Evolutionary conservation across 2,797 vertebrate species (phyloP).

Genomic region (Takifugu rubripes): DNA sequence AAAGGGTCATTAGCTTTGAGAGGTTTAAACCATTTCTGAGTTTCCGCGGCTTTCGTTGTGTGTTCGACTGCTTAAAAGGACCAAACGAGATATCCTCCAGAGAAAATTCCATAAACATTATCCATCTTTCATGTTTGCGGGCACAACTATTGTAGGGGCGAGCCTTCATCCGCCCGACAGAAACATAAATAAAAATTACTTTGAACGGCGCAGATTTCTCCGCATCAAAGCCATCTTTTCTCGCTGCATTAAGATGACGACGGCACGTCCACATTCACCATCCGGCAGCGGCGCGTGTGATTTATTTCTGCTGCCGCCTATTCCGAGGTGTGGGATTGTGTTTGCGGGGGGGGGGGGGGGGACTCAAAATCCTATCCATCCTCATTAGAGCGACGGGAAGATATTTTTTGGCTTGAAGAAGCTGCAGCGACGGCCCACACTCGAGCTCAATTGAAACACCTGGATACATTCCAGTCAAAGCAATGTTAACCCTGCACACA

Average conservation of each 20-base stretch:
- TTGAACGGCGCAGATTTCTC: constrained; percentile 35
- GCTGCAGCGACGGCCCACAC: not conserved
- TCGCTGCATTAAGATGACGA: constrained; percentile 40
- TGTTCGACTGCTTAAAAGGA: constrained; percentile 8
- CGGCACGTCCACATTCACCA: constrained; percentile 35
- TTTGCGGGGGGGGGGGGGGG: constrained; percentile 20
- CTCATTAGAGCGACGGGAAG: constrained; percentile 52
- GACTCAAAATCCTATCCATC: constrained; percentile 43
- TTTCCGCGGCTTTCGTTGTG: constrained; percentile 4
- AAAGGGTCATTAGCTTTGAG: not conserved
- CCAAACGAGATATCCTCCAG: constrained; percentile 4
- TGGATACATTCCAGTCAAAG: not conserved
- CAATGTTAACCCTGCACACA: not conserved
- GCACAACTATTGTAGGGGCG: constrained; percentile 7
- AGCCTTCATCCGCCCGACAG: constrained; percentile 1
- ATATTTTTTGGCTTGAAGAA: constrained; percentile 37
- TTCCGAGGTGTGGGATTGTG: constrained; percentile 46
- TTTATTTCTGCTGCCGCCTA: constrained; percentile 43
- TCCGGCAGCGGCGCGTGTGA: constrained; percentile 40
- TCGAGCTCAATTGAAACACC: constrained; percentile 3
- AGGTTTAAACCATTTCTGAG: not conserved
- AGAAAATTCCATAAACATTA: constrained; percentile 11
- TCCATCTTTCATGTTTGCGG: constrained; percentile 22
- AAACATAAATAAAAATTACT: constrained; percentile 29
- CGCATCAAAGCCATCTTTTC: constrained; percentile 43